Evolutionary conservation across 2,888 invertebrate species (phyloP).

Genomic region (Drosophila fulvimacula): DNA sequence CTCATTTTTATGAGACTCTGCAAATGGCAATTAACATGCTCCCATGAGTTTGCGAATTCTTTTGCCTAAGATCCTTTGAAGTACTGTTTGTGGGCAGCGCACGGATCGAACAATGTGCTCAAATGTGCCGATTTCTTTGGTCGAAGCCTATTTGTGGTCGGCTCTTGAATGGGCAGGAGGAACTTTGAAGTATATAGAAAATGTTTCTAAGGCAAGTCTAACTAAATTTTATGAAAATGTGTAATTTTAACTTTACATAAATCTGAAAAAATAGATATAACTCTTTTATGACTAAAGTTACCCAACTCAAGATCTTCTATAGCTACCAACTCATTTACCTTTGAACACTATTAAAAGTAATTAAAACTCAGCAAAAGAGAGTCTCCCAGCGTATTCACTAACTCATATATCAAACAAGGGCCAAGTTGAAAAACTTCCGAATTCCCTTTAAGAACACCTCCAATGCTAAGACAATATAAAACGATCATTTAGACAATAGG

Average conservation of each 20-base stretch:
- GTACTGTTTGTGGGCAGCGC: slow-evolving; percentile 25
- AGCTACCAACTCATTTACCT: neutral
- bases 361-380: slow-evolving; percentile 1
- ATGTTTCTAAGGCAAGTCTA: neutral
- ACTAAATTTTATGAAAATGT: too few species aligned
- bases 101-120: slow-evolving; percentile 26
- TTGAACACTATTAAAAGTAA: neutral
- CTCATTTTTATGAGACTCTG: slow-evolving; percentile 72
- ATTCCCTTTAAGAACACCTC: slow-evolving; percentile 58
- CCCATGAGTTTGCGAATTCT: slow-evolving; percentile 56
- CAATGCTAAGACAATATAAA: slow-evolving; percentile 20
- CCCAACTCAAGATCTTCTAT: neutral
- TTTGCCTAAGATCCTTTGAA: slow-evolving; percentile 57
- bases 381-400: slow-evolving; percentile 15
- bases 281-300: neutral
- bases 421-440: slow-evolving; percentile 23
- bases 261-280: too few species aligned
- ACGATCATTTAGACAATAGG: slow-evolving; percentile 38
- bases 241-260: too few species aligned
- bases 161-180: neutral
- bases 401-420: slow-evolving; percentile 43
- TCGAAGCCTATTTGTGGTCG: slow-evolving; percentile 1
- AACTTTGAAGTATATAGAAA: neutral
- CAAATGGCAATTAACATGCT: slow-evolving; percentile 72
- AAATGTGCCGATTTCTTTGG: slow-evolving; percentile 43